A percentile compares a stretch with the other conserved stretches of the same genome.
phyloP scores from a whole-genome alignment of 2,113 vertebrate genomes.

The Ptyas mucosa region DNA sequence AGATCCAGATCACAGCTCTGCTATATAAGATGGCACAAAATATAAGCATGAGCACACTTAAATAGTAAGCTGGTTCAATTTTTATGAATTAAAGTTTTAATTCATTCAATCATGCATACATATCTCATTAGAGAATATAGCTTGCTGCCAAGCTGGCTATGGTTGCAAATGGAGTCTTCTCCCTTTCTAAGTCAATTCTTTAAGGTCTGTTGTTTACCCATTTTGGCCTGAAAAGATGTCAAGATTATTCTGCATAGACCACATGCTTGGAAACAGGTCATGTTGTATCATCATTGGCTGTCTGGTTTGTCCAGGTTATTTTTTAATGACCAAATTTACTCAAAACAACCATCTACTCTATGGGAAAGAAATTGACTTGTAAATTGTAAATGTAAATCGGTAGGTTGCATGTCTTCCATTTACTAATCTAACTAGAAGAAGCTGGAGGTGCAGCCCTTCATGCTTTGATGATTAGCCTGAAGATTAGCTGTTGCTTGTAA shows the following conservation, averaged over 20 bases:
- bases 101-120: neutral
- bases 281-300: neutral
- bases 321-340: neutral
- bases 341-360: neutral
- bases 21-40: neutral
- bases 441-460: neutral
- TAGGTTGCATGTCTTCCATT: neutral
- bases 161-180: neutral
- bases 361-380: too few relatives aligned
- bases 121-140: neutral
- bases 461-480: neutral
- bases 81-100: too few relatives aligned
- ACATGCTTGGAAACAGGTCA: neutral
- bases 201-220: neutral
- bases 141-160: neutral
- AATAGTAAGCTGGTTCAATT: neutral
- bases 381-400: too few relatives aligned
- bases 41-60: neutral
- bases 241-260: neutral
- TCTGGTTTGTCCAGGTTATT: neutral
- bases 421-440: neutral
- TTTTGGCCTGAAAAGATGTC: neutral
- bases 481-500: neutral
- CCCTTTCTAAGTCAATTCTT: neutral
- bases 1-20: neutral